These are phyloP conservation scores for Cnemophilus loriae DNA, from an alignment of 2,113 vertebrate species.

Conservation along the genomic window DNA sequence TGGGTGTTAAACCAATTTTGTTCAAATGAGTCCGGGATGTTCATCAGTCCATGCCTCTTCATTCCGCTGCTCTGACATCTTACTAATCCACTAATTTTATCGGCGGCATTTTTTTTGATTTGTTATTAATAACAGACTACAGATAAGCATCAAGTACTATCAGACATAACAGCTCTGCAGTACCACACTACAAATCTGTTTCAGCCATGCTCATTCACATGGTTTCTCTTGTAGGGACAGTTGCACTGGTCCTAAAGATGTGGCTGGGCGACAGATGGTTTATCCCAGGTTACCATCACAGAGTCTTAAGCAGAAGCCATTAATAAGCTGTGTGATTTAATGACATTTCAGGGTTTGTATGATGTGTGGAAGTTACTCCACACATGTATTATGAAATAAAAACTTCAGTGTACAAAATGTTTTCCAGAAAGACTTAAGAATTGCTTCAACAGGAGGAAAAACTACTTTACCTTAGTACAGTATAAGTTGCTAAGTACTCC, in stretches of 20 bases:
- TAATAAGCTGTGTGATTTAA: background rate
- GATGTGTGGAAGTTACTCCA: background rate
- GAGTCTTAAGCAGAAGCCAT: background rate
- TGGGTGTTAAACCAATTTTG: background rate
- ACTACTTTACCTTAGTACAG: background rate
- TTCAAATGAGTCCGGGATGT: background rate
- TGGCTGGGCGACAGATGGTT: background rate
- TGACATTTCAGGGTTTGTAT: background rate
- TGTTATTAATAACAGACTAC: background rate
- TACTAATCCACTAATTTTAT: background rate
- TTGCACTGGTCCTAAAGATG: background rate
- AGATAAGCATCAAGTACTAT: background rate
- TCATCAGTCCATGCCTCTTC: background rate
- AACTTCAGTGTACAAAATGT: background rate
- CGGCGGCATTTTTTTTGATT: background rate
- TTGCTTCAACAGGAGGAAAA: background rate
- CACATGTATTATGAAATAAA: background rate
- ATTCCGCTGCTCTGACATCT: background rate
- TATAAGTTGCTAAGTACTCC: background rate
- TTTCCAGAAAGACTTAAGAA: background rate
- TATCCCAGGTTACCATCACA: background rate
- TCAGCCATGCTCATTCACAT: background rate
- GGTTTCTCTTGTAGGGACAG: background rate
- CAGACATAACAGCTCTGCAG: background rate
- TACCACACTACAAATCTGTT: background rate